A percentile compares a stretch with the other conserved stretches of the same genome.
phyloP scores from a whole-genome alignment of 2,888 invertebrate genomes.

The Schrankia costaestrigalis region DNA sequence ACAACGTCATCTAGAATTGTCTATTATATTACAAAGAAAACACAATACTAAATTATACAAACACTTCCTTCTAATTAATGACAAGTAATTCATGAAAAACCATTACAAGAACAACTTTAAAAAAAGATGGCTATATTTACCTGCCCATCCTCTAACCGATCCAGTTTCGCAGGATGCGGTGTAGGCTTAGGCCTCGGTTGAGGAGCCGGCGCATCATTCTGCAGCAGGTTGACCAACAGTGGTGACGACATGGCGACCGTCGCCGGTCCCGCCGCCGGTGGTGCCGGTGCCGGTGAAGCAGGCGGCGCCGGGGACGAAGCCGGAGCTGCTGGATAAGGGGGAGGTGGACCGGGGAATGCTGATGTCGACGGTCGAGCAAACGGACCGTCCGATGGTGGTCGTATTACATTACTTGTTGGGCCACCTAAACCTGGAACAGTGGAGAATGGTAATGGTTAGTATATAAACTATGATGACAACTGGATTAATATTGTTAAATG shows the following conservation, averaged over 20 bases:
- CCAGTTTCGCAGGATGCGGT: conserved; percentile 64
- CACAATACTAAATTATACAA: background rate
- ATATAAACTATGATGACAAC: too few relatives aligned
- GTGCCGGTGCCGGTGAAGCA: conserved; percentile 8
- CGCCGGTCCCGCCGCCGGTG: conserved; percentile 20
- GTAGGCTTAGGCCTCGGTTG: conserved; percentile 53
- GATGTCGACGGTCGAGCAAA: conserved; percentile 57
- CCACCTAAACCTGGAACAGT: conserved; percentile 43
- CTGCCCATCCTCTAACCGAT: conserved; percentile 66
- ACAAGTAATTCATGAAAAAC: background rate
- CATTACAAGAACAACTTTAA: background rate
- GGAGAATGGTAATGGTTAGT: too few relatives aligned
- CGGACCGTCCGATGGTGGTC: conserved; percentile 41
- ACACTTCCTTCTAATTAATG: background rate
- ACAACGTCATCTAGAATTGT: too few relatives aligned
- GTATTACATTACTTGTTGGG: conserved; percentile 28
- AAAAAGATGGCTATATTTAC: conserved; percentile 26
- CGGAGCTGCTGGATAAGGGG: conserved; percentile 52
- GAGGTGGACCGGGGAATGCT: conserved; percentile 62
- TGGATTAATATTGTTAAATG: too few relatives aligned
- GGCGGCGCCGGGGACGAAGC: conserved; percentile 25
- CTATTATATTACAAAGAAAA: background rate
- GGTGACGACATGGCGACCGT: conserved; percentile 92
- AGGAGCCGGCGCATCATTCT: conserved; percentile 86
- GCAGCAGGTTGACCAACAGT: conserved; percentile 93